Evolutionary conservation across 2,888 invertebrate species (phyloP).

Genomic region (Lycophotia porphyrea): DNA sequence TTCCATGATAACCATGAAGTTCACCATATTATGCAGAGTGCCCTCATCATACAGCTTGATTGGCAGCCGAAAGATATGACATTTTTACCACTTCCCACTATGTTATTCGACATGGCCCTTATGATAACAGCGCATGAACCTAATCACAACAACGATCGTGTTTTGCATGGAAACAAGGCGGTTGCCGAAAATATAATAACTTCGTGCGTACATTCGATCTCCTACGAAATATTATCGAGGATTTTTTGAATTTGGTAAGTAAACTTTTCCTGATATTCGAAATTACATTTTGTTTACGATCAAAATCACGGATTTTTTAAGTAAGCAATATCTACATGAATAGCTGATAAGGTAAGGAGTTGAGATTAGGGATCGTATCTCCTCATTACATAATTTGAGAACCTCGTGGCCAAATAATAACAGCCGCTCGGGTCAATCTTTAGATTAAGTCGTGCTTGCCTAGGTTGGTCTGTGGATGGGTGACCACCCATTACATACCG

Average conservation of each 20-base stretch:
- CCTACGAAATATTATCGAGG: not conserved
- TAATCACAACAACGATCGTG: slow-evolving; percentile 18
- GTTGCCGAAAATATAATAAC: slow-evolving; percentile 10
- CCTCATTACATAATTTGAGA: not conserved
- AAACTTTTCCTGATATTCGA: not conserved
- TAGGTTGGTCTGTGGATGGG: too few species aligned
- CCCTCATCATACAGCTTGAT: not conserved
- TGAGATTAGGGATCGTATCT: not conserved
- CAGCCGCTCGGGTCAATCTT: too few species aligned
- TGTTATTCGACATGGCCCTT: slow-evolving; percentile 11
- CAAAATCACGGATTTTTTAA: not conserved
- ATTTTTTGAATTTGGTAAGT: not conserved
- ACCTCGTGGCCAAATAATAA: too few species aligned
- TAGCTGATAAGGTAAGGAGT: not conserved
- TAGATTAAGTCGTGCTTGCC: too few species aligned
- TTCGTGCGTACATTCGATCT: slow-evolving; percentile 15
- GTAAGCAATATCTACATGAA: not conserved
- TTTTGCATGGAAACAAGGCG: slow-evolving; percentile 27
- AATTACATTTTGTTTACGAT: not conserved
- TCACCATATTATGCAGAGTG: not conserved
- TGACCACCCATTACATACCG: too few species aligned
- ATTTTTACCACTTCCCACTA: not conserved
- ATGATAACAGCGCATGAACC: slow-evolving; percentile 11
- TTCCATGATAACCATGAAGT: not conserved
- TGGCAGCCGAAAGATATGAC: not conserved